Conservation (phyloP, 2,113 vertebrate species). For the Shinisaurus crocodilurus region DNA sequence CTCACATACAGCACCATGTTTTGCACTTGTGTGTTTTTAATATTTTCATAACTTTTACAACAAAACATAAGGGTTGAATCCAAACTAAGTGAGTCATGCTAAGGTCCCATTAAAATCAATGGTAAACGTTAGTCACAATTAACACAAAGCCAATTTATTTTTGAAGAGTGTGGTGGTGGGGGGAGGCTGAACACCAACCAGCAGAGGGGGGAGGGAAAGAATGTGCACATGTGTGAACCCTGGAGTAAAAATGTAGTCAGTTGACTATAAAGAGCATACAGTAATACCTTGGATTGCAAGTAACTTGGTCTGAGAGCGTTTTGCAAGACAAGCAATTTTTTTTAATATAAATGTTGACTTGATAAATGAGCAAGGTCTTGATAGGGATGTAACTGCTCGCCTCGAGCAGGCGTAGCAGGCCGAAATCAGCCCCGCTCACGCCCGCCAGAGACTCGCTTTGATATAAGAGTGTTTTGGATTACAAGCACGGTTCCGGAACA, state of each 20-base stretch:
- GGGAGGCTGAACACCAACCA: neutral
- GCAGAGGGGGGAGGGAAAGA: neutral
- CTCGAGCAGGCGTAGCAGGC: no score
- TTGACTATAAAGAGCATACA: neutral
- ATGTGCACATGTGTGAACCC: neutral
- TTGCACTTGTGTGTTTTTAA: neutral
- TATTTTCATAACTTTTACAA: neutral
- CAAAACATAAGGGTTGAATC: neutral
- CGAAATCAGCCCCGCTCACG: no score
- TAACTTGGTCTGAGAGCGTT: no score
- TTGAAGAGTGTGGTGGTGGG: no score
- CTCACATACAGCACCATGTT: neutral
- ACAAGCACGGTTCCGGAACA: no score
- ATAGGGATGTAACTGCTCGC: no score
- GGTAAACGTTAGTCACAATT: neutral
- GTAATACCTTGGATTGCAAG: no score
- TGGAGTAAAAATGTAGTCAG: neutral
- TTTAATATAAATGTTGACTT: no score
- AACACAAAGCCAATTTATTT: neutral
- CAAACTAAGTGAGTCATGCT: neutral
- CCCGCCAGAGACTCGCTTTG: no score
- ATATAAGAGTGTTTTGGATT: no score
- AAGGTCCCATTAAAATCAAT: neutral
- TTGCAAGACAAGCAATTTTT: no score
- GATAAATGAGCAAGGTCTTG: no score